These are phyloP conservation scores for Siphlonurus alternatus DNA, from an alignment of 2,888 invertebrate genomes.

Conservation along the genomic window DNA sequence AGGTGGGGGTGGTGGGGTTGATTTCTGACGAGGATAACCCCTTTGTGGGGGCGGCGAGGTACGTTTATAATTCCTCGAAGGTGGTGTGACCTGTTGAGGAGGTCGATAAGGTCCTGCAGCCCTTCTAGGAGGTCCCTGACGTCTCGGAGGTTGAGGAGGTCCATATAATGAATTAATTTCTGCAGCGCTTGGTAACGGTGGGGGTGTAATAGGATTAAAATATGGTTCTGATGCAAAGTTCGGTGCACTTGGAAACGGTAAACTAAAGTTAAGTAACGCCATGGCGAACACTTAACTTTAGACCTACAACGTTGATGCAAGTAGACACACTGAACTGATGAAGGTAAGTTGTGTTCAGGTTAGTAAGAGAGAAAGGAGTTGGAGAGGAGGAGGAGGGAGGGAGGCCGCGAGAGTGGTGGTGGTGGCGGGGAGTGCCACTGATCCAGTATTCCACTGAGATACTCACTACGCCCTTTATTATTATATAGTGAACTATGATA, in stretches of 20 bases:
- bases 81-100: background rate
- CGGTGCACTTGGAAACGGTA: slow-evolving; percentile 18
- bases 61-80: background rate
- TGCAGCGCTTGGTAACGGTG: slow-evolving; percentile 4
- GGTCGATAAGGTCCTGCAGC: background rate
- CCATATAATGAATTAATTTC: background rate
- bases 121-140: background rate
- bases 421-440: background rate
- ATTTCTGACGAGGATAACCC: background rate
- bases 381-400: background rate
- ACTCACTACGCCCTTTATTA: background rate
- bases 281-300: too few species aligned
- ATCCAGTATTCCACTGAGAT: background rate
- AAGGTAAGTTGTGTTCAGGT: too few species aligned
- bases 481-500: too few species aligned
- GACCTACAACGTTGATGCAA: too few species aligned
- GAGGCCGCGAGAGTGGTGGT: background rate
- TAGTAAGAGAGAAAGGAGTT: background rate
- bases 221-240: background rate
- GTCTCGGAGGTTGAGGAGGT: background rate
- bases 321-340: too few species aligned
- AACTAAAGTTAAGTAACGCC: slow-evolving; percentile 24
- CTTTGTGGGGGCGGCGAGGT: background rate
- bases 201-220: background rate
- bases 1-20: background rate